Percentiles rank a stretch among this genome's conserved stretches.
Evolutionary conservation across 1,140 invertebrate species (phyloP).

Genomic region (Epicauta chinensis): DNA sequence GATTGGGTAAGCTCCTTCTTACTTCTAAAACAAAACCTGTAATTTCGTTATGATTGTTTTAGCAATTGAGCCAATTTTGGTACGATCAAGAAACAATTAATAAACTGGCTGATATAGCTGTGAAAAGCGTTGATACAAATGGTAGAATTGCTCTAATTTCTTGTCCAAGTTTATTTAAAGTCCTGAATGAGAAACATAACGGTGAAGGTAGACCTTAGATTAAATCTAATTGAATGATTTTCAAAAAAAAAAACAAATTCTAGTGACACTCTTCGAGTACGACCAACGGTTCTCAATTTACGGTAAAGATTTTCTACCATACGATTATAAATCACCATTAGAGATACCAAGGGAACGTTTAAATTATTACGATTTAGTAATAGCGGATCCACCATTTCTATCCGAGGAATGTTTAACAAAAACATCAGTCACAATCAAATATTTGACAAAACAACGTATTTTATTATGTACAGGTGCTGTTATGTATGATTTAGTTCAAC

Average conservation of each 20-base stretch:
- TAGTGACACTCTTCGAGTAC: constrained; percentile 75
- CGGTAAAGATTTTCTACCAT: constrained; percentile 75
- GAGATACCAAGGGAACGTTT: constrained; percentile 57
- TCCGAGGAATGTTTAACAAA: constrained; percentile 89
- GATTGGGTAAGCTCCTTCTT: constrained; percentile 66
- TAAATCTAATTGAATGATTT: background rate
- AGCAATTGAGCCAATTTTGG: constrained; percentile 98
- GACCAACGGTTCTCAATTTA: constrained; percentile 74
- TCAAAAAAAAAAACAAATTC: constrained; percentile 38
- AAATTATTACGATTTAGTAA: constrained; percentile 71
- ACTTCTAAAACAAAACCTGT: background rate
- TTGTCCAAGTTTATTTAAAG: constrained; percentile 79
- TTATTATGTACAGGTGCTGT: constrained; percentile 83
- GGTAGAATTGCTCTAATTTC: constrained; percentile 79
- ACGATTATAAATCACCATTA: constrained; percentile 82
- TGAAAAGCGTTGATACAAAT: constrained; percentile 46
- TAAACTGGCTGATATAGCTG: constrained; percentile 58
- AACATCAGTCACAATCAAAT: constrained; percentile 70
- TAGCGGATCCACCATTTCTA: constrained; percentile 92
- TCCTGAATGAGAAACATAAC: constrained; percentile 50
- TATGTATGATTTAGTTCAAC: constrained; percentile 64
- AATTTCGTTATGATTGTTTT: constrained; percentile 38
- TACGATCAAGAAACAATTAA: constrained; percentile 75
- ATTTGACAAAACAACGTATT: constrained; percentile 71
- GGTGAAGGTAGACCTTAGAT: constrained; percentile 36